A percentile compares a stretch with the other conserved stretches of the same genome.
phyloP scores from a whole-genome alignment of 2,113 vertebrate species.

The Heloderma charlesbogerti region DNA sequence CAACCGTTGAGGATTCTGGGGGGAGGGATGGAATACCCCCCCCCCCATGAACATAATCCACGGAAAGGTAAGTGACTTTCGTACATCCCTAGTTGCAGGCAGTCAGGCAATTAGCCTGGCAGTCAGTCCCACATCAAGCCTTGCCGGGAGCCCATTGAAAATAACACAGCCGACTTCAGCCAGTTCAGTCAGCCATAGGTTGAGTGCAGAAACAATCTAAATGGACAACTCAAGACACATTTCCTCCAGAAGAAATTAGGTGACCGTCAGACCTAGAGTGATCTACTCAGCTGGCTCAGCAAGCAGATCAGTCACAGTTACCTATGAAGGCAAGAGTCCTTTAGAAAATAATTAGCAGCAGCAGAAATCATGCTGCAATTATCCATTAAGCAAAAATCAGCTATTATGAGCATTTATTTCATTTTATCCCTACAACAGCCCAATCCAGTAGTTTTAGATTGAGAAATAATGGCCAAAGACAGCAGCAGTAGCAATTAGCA shows the following conservation, averaged over 20 bases:
- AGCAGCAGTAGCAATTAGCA: background rate
- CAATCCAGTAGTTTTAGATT: background rate
- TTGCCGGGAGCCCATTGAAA: background rate
- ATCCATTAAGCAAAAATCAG: background rate
- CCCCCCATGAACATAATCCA: too few species aligned
- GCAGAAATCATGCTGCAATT: background rate
- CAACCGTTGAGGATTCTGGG: too few species aligned
- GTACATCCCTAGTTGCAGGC: too few species aligned
- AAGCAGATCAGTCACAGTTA: background rate
- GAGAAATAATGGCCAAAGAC: background rate
- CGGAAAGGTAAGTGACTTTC: too few species aligned
- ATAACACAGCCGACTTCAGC: background rate
- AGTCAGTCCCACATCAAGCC: background rate
- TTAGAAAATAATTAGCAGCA: background rate
- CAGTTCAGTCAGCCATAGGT: background rate
- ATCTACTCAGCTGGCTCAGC: background rate
- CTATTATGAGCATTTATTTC: background rate
- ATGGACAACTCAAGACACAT: background rate
- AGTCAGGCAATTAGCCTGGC: background rate
- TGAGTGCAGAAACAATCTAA: conserved; percentile 11
- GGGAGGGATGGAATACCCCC: too few species aligned
- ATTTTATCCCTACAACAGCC: background rate
- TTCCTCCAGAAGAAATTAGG: background rate
- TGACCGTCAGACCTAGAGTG: background rate
- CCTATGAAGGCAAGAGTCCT: background rate